These are phyloP conservation scores for Liolophura sinensis DNA, from an alignment of 1,140 invertebrate genomes.

Conservation along the genomic window DNA sequence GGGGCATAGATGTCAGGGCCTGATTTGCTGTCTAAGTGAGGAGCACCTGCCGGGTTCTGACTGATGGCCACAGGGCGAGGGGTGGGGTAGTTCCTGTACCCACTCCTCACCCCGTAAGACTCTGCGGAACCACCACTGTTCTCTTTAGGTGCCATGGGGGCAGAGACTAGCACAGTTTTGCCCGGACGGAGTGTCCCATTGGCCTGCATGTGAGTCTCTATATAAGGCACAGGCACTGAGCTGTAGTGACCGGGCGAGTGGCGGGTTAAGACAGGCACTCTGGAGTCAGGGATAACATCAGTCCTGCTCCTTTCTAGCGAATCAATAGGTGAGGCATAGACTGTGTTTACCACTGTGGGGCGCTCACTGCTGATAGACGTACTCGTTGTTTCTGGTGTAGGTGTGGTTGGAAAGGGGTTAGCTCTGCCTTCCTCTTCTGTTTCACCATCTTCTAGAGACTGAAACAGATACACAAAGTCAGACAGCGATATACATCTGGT, in stretches of 20 bases:
- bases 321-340: slow-evolving; percentile 20
- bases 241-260: slow-evolving; percentile 34
- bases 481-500: too few relatives aligned
- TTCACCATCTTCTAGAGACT: slow-evolving; percentile 12
- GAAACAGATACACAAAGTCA: too few relatives aligned
- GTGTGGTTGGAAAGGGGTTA: background rate
- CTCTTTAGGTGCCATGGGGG: slow-evolving; percentile 16
- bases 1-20: slow-evolving; percentile 46
- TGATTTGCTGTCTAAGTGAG: slow-evolving; percentile 18
- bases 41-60: slow-evolving; percentile 34
- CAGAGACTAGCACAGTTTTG: slow-evolving; percentile 12
- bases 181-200: slow-evolving; percentile 17
- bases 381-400: slow-evolving; percentile 4
- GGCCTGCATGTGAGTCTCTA: background rate
- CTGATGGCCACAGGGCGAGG: slow-evolving; percentile 15
- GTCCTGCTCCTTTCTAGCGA: background rate
- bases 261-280: too few relatives aligned
- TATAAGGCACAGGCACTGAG: slow-evolving; percentile 38
- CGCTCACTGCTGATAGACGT: slow-evolving; percentile 18
- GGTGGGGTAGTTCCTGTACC: slow-evolving; percentile 13
- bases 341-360: slow-evolving; percentile 15
- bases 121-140: slow-evolving; percentile 14
- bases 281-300: background rate
- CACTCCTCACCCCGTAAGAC: slow-evolving; percentile 16
- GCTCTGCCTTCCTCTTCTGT: slow-evolving; percentile 15